These are phyloP conservation scores for Eudasyphora cyanicolor DNA, from an alignment of 2,888 invertebrate genomes.

Conservation along the genomic window DNA sequence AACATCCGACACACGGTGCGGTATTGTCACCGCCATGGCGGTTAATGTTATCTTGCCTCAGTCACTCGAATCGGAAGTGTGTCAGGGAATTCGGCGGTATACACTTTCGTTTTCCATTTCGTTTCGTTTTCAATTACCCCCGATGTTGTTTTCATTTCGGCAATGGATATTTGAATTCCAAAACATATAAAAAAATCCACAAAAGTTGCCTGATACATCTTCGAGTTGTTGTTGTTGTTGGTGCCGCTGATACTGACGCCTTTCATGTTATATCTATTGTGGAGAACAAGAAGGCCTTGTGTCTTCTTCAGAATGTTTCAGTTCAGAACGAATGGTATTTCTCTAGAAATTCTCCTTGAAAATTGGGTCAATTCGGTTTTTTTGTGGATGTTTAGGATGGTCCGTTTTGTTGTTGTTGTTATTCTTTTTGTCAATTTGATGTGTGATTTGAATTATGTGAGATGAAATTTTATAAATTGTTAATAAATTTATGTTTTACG, in stretches of 20 bases:
- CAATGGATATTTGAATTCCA: background rate
- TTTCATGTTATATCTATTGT: conserved; percentile 1
- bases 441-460: conserved; percentile 53
- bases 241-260: background rate
- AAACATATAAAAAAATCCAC: background rate
- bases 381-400: background rate
- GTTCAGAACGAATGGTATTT: background rate
- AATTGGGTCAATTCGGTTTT: conserved; percentile 51
- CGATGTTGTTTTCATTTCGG: background rate
- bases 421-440: conserved; percentile 13
- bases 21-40: conserved; percentile 43
- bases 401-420: conserved; percentile 24
- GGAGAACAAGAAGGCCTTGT: conserved; percentile 31
- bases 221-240: conserved; percentile 27
- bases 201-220: background rate
- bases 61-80: conserved; percentile 51
- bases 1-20: background rate
- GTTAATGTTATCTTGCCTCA: conserved; percentile 38
- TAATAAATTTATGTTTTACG: conserved; percentile 48
- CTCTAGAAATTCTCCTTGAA: conserved; percentile 22
- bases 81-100: conserved; percentile 46
- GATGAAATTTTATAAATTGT: conserved; percentile 55
- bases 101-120: background rate
- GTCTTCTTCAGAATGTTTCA: conserved; percentile 15
- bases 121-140: conserved; percentile 36